Evolutionary conservation across 2,888 invertebrate genomes (phyloP).

Genomic region (Tachystola acroxantha): DNA sequence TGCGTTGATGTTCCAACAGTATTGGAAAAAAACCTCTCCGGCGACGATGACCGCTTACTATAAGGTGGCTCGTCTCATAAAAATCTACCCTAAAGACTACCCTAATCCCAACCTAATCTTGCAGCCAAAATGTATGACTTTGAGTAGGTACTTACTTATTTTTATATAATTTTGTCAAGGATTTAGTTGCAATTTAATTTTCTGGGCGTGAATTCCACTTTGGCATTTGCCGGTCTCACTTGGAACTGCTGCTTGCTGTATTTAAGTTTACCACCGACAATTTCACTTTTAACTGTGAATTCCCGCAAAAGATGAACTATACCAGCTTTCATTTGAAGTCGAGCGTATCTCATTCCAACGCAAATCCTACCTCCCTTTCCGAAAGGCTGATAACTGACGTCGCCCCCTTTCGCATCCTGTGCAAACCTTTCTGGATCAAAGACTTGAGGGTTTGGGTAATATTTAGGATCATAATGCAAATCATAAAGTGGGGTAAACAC

Average conservation of each 20-base stretch:
- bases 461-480: slow-evolving; percentile 55
- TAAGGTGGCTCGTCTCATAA: too few relatives aligned
- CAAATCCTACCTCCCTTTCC: slow-evolving; percentile 62
- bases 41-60: too few relatives aligned
- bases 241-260: slow-evolving; percentile 15
- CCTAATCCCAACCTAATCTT: too few relatives aligned
- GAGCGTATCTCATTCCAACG: slow-evolving; percentile 50
- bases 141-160: too few relatives aligned
- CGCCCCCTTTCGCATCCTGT: slow-evolving; percentile 27
- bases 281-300: slow-evolving; percentile 15
- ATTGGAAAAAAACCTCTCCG: too few relatives aligned
- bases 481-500: slow-evolving; percentile 43
- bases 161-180: too few relatives aligned
- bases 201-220: slow-evolving; percentile 14
- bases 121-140: too few relatives aligned
- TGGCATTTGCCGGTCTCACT: slow-evolving; percentile 13
- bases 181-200: background rate
- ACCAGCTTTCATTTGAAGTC: slow-evolving; percentile 23
- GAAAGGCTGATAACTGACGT: slow-evolving; percentile 54
- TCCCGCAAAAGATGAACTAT: slow-evolving; percentile 17
- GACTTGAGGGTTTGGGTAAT: slow-evolving; percentile 57
- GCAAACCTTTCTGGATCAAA: slow-evolving; percentile 60
- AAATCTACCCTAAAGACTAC: too few relatives aligned
- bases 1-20: too few relatives aligned
- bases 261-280: slow-evolving; percentile 13